Conservation (phyloP, 2,888 invertebrate genomes). For the Himalopsyche kuldschensis region DNA sequence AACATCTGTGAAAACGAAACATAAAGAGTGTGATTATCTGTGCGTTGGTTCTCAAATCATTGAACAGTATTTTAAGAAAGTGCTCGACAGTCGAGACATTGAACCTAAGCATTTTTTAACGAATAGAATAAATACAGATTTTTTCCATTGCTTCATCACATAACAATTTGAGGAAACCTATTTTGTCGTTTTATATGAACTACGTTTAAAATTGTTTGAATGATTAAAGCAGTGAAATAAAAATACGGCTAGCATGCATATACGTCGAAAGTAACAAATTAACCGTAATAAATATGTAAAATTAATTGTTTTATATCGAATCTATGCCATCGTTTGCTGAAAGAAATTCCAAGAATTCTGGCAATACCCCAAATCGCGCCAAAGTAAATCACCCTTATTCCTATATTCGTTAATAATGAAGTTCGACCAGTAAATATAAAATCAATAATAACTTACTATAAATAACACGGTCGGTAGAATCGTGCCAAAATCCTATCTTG, state of each 20-base stretch:
- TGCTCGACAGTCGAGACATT: no score
- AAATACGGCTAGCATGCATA: not conserved
- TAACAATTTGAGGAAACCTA: no score
- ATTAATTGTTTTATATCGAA: not conserved
- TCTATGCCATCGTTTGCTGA: not conserved
- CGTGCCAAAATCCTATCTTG: not conserved
- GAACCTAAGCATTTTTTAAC: no score
- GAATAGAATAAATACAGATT: no score
- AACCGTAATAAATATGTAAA: not conserved
- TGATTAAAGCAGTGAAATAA: not conserved
- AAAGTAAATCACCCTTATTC: not conserved
- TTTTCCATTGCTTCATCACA: no score
- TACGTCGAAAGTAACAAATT: not conserved
- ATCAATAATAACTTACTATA: not conserved
- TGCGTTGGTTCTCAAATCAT: no score
- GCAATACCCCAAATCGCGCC: not conserved
- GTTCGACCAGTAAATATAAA: not conserved
- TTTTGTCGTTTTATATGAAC: no score
- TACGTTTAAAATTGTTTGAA: no score
- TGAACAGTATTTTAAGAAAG: no score
- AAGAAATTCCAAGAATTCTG: not conserved
- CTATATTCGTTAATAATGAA: not conserved
- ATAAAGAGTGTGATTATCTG: no score
- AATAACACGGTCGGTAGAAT: not conserved
- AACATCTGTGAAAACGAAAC: no score